Percentiles rank a stretch among this genome's conserved stretches.
phyloP scores from a whole-genome alignment of 2,113 vertebrate genomes.

The Scophthalmus maximus region DNA sequence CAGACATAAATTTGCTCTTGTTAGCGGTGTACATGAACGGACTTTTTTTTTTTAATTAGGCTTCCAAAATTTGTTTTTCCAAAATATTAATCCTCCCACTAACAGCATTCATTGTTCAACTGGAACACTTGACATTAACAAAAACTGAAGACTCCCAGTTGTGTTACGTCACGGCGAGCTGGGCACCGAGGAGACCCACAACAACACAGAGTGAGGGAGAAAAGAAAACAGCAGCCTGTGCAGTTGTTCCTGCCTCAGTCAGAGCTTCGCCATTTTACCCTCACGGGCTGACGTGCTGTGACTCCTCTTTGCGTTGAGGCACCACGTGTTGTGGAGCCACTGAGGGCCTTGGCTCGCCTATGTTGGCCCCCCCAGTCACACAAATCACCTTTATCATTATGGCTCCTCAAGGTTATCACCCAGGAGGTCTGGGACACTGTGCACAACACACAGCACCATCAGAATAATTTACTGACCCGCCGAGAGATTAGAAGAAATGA shows the following conservation, averaged over 20 bases:
- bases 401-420: conserved; percentile 22
- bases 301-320: conserved; percentile 56
- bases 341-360: conserved; percentile 40
- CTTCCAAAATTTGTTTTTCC: neutral
- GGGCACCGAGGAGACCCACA: neutral
- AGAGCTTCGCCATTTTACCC: conserved; percentile 80
- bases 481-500: conserved; percentile 4
- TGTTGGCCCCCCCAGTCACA: conserved; percentile 12
- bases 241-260: conserved; percentile 24
- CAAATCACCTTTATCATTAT: conserved; percentile 37
- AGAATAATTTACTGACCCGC: neutral
- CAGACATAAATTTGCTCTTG: neutral
- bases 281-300: conserved; percentile 71
- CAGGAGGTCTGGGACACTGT: neutral
- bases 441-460: conserved; percentile 5
- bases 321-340: conserved; percentile 72
- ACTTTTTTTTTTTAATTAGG: conserved; percentile 56
- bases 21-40: neutral
- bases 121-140: neutral
- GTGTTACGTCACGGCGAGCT: neutral
- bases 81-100: neutral
- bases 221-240: neutral
- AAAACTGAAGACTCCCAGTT: neutral
- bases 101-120: fast-evolving
- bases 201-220: neutral